Conservation (phyloP, 2,888 invertebrate species). For the Augochlorella aurata region DNA sequence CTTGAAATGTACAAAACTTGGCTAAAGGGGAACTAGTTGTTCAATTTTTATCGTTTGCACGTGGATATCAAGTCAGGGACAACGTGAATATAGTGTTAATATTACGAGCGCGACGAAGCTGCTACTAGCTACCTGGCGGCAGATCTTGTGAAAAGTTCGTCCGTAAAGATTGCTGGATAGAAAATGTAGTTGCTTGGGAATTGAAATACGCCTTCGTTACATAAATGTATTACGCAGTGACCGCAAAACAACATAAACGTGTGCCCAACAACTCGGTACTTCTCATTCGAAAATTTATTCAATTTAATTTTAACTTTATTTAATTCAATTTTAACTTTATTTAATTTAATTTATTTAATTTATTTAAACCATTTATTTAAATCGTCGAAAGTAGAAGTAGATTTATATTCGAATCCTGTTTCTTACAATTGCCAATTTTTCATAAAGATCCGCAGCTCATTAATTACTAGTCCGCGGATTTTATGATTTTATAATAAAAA, state of each 20-base stretch:
- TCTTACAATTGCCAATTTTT: too few relatives aligned
- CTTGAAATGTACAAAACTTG: conserved; percentile 11
- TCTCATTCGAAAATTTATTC: not conserved
- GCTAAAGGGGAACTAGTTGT: conserved; percentile 14
- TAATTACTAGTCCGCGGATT: too few relatives aligned
- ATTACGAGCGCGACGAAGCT: conserved; percentile 11
- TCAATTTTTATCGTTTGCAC: conserved; percentile 2
- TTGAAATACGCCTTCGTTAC: not conserved
- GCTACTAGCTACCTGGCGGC: not conserved
- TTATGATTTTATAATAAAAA: too few relatives aligned
- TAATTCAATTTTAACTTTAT: too few relatives aligned
- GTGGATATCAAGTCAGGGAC: not conserved
- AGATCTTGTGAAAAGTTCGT: not conserved
- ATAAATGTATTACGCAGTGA: not conserved
- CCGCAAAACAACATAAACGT: not conserved
- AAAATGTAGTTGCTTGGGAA: not conserved
- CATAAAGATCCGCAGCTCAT: too few relatives aligned
- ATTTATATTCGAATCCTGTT: too few relatives aligned
- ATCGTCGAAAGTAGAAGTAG: too few relatives aligned
- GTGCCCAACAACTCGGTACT: not conserved
- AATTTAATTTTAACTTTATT: too few relatives aligned
- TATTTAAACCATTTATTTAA: too few relatives aligned
- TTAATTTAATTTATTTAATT: too few relatives aligned
- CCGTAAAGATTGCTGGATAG: not conserved
- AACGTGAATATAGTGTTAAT: conserved; percentile 15